A percentile compares a stretch with the other conserved stretches of the same genome.
These are phyloP conservation scores for fruit fly (Drosophila melanogaster) DNA, from an alignment of 1,140 invertebrate species.

Conservation along the genomic window Release_6_plus_ISO1_MT NT_037436.4:7559001-7559500, in stretches of 20 bases:
- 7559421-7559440: too few relatives aligned
- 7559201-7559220: constrained; percentile 66
- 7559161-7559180: constrained; percentile 46
- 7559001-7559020: constrained; percentile 68
- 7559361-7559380: constrained; percentile 14
- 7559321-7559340: constrained; percentile 16
- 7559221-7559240: constrained; percentile 58
- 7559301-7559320: constrained; percentile 11
- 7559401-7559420: too few relatives aligned
- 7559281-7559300: constrained; percentile 33
- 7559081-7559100: constrained; percentile 33
- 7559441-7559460: too few relatives aligned
- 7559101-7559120: constrained; percentile 40
- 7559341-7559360: constrained; percentile 25
- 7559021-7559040: constrained; percentile 66
- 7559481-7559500: background rate
- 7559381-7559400: background rate
- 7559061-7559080: constrained; percentile 60
- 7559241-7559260: constrained; percentile 27
- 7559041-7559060: constrained; percentile 77
- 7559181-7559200: constrained; percentile 57
- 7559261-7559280: constrained; percentile 27
- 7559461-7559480: too few relatives aligned
- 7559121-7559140: constrained; percentile 14
- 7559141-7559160: constrained; percentile 32